Evolutionary conservation across 2,888 invertebrate genomes (phyloP), one percentile per base, ranked within the genome.

Genomic region (Ypsolopha scabrella): DNA sequence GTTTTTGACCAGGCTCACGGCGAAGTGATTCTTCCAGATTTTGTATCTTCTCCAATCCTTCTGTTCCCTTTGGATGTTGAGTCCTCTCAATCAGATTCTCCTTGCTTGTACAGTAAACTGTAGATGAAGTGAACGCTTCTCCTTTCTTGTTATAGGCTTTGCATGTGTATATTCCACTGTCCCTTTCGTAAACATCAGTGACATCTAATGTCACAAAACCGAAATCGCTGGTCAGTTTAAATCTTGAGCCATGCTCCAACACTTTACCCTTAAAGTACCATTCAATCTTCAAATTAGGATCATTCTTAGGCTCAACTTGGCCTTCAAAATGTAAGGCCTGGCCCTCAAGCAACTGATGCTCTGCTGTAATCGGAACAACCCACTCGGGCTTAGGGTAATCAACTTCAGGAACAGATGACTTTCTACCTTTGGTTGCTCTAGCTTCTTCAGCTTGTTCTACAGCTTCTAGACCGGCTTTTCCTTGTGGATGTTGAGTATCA

Each of bases 401-500:
- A 10, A 89, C 88, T 59, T 96, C 95, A 2, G 94, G 92, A 54
- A 89, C 89, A 48, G 90, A 89, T 0, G 90, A 76, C 65, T 92
- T 91, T 58, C 92, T 90, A 57, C 89, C 90, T 58, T 91, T 91
- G 64, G 93, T 92, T 55, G 92, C 88, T 60, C 92, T 89, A 14
- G 92, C 93, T 67, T 94, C 93, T 72, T 98, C 98, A 46, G 95
- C 93, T 79, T 95, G 94, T 71, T 94, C 92, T 0, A 98, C 94
- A 56, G 94, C 94, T 68, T 96, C 94, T 52, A 98, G 87, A 46
- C 97, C 97, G 62, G 93, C 93, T 70, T 92, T 90, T 38, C 98
- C 98, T 87, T 96, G 97, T 44, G 98, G 98, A 87, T 98, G 96
- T 80, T 97, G 97, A 0, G 98, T 97, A 67, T 97, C 96, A 48